These are phyloP conservation scores for Venustaconcha ellipsiformis DNA, from an alignment of 1,140 invertebrate genomes.

Conservation along the genomic window DNA sequence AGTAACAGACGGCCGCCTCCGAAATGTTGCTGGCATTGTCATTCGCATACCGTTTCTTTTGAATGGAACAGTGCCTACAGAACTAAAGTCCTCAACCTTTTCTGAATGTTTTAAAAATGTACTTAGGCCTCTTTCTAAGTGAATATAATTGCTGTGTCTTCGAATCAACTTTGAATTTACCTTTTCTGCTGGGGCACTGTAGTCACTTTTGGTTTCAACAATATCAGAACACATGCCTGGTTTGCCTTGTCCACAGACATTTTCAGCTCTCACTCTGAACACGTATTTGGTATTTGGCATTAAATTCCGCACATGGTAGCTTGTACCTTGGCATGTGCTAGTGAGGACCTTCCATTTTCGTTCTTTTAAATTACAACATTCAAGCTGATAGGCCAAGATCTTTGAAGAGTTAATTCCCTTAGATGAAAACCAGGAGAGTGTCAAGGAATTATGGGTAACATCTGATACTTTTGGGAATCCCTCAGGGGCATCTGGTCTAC, in stretches of 20 bases:
- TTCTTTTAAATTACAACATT: conserved; percentile 38
- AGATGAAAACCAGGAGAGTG: conserved; percentile 52
- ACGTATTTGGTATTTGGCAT: conserved; percentile 91
- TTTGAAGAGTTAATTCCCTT: conserved; percentile 28
- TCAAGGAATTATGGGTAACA: conserved; percentile 54
- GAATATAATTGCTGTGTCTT: conserved; percentile 53
- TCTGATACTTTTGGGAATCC: conserved; percentile 41
- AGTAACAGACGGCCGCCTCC: conserved; percentile 35
- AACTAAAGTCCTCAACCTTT: conserved; percentile 24
- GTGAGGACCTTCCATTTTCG: conserved; percentile 87
- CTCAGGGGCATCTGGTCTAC: conserved; percentile 53
- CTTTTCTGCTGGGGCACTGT: conserved; percentile 30
- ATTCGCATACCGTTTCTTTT: conserved; percentile 37
- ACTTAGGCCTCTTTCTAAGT: conserved; percentile 51
- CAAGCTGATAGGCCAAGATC: conserved; percentile 60
- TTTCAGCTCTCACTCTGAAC: conserved; percentile 97
- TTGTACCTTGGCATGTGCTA: conserved; percentile 91
- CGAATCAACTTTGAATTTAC: conserved; percentile 31
- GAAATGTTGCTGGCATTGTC: conserved; percentile 34
- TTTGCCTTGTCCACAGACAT: conserved; percentile 94
- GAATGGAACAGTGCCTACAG: conserved; percentile 40
- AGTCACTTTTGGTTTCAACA: conserved; percentile 36
- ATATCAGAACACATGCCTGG: conserved; percentile 72
- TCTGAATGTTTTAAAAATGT: conserved; percentile 44
- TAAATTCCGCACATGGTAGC: conserved; percentile 89